Conservation (phyloP, 1,140 invertebrate species). For the Drosophila orosa region DNA sequence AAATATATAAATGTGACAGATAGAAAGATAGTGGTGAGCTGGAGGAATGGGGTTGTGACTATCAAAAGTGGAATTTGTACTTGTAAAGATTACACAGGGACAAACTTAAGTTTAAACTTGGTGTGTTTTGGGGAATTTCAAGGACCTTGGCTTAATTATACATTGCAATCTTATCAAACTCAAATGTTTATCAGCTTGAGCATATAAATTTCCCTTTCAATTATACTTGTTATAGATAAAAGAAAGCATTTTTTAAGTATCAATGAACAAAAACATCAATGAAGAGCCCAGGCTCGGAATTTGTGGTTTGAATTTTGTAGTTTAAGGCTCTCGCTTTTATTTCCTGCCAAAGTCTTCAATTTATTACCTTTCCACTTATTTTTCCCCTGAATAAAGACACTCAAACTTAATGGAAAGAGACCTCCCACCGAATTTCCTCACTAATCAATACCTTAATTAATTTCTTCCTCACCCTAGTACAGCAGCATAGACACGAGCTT, state of each 20-base stretch:
- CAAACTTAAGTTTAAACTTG: background rate
- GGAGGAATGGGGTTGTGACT: slow-evolving; percentile 6
- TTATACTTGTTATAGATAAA: background rate
- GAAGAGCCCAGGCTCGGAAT: too few species aligned
- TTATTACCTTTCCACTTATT: background rate
- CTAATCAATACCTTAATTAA: slow-evolving; percentile 11
- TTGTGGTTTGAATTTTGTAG: too few species aligned
- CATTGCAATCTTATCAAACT: slow-evolving; percentile 13
- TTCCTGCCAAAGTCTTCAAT: background rate
- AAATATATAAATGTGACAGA: background rate
- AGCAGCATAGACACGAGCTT: slow-evolving; percentile 96
- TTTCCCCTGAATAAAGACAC: background rate
- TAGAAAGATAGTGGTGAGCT: slow-evolving; percentile 50
- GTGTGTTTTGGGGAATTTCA: background rate
- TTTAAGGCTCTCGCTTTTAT: too few species aligned
- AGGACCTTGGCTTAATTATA: background rate
- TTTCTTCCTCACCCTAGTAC: slow-evolving; percentile 88
- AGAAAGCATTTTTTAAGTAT: too few species aligned
- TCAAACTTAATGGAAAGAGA: background rate
- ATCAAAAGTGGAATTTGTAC: slow-evolving; percentile 70
- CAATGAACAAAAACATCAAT: too few species aligned
- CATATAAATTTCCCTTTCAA: background rate
- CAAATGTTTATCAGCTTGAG: background rate
- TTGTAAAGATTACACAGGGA: slow-evolving; percentile 54
- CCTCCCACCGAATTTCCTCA: too few species aligned